Percentiles rank a stretch among this genome's conserved stretches.
phyloP scores from a whole-genome alignment of 2,113 vertebrate genomes.

The Gobio gobio region DNA sequence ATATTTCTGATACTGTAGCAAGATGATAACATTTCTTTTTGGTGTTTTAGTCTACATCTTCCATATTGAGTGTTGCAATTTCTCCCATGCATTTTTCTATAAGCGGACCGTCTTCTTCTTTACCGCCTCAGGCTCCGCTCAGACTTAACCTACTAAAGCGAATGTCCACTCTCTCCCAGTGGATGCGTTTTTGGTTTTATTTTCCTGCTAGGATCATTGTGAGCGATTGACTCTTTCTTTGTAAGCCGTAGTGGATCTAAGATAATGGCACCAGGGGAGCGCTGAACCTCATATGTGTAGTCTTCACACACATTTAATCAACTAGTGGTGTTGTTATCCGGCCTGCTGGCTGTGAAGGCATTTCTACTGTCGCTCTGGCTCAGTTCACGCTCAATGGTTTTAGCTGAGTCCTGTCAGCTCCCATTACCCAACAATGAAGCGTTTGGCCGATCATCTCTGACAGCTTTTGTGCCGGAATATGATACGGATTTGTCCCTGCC shows the following conservation, averaged over 20 bases:
- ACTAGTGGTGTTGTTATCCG: slow-evolving; percentile 26
- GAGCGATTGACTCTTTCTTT: background rate
- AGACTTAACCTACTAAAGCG: background rate
- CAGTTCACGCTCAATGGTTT: slow-evolving; percentile 39
- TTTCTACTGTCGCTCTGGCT: slow-evolving; percentile 30
- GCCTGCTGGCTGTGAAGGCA: slow-evolving; percentile 16
- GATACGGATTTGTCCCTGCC: slow-evolving; percentile 37
- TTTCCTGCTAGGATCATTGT: slow-evolving; percentile 3
- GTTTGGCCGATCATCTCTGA: slow-evolving; percentile 47
- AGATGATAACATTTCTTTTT: background rate
- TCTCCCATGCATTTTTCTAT: background rate
- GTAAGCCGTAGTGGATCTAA: background rate
- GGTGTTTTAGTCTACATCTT: background rate
- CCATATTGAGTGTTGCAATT: background rate
- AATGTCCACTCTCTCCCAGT: background rate
- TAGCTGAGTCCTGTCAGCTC: slow-evolving; percentile 50
- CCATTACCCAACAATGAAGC: slow-evolving; percentile 27
- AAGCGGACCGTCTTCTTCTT: background rate
- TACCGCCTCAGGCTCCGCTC: background rate
- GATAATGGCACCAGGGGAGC: slow-evolving; percentile 6
- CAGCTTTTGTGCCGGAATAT: slow-evolving; percentile 45
- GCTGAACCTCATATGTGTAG: background rate
- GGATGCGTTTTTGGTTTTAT: background rate
- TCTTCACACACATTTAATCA: slow-evolving; percentile 10
- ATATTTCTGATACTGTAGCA: background rate